These are phyloP conservation scores for Zoroaster sp. DNA, from an alignment of 53 echinoderm and acorn worm species.

Conservation along the genomic window DNA sequence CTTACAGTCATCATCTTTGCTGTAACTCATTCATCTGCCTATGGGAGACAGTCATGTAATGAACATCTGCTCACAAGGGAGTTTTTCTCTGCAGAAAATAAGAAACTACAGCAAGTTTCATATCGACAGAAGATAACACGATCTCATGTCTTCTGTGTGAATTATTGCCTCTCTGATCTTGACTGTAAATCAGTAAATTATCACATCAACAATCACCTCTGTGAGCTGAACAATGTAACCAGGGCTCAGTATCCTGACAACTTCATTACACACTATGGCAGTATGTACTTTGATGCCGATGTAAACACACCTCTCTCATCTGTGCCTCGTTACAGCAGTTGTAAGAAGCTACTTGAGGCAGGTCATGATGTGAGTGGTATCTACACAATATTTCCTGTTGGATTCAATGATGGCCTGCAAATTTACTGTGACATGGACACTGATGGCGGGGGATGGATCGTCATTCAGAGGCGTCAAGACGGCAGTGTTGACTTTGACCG, in stretches of 20 bases:
- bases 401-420: no score
- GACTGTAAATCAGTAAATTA: not conserved
- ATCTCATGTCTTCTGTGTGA: not conserved
- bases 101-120: not conserved
- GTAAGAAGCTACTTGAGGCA: no score
- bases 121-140: not conserved
- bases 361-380: no score
- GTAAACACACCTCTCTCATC: no score
- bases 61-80: not conserved
- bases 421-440: no score
- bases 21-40: not conserved
- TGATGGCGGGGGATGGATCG: no score
- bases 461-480: no score
- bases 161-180: not conserved
- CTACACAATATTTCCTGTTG: no score
- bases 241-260: not conserved
- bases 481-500: no score
- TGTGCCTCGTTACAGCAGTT: no score
- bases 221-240: not conserved
- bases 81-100: not conserved
- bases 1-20: not conserved
- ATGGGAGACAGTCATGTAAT: not conserved
- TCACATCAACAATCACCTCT: not conserved
- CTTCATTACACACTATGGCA: no score
- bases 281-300: no score